A percentile compares a stretch with the other conserved stretches of the same genome.
These are phyloP conservation scores for Venustaconcha ellipsiformis DNA, from an alignment of 1,140 invertebrate species.

Conservation along the genomic window DNA sequence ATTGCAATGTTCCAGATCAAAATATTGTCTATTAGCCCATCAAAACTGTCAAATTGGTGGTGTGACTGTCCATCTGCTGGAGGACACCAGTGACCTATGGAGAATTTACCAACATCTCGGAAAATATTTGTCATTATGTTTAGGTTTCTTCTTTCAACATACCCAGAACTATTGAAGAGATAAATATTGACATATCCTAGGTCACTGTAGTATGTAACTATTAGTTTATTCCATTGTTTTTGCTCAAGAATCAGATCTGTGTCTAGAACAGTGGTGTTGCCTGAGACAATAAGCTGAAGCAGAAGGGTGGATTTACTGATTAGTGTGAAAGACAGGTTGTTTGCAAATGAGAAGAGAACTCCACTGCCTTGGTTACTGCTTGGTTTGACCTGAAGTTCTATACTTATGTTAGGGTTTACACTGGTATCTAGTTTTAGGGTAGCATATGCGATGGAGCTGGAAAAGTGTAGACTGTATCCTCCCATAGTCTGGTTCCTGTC, in stretches of 20 bases:
- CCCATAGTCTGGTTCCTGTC: conserved; percentile 26
- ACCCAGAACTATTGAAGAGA: conserved; percentile 32
- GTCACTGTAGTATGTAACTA: conserved; percentile 35
- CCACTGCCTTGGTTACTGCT: conserved; percentile 24
- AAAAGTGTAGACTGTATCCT: conserved; percentile 37
- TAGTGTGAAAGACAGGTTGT: conserved; percentile 3
- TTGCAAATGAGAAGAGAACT: conserved; percentile 41
- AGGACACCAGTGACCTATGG: conserved; percentile 45
- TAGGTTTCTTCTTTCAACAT: conserved; percentile 19
- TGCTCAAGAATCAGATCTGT: conserved; percentile 29
- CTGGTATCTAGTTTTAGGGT: conserved; percentile 27
- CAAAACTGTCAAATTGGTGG: conserved; percentile 18
- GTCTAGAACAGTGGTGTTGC: conserved; percentile 15
- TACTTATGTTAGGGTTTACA: conserved; percentile 14
- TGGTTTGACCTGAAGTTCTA: conserved; percentile 38
- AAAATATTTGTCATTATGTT: conserved; percentile 23
- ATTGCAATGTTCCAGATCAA: conserved; percentile 42
- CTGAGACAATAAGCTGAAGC: conserved; percentile 20
- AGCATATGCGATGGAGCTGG: conserved; percentile 23
- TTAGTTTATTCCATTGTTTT: conserved; percentile 44
- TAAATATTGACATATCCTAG: conserved; percentile 32
- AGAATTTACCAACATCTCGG: conserved; percentile 28
- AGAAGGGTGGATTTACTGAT: conserved; percentile 9
- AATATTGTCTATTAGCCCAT: conserved; percentile 43
- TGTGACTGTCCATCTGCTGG: conserved; percentile 30